Evolutionary conservation across 2,888 invertebrate species (phyloP), one percentile per base, ranked within the genome.

Genomic region (Caenorhabditis zanzibari): DNA sequence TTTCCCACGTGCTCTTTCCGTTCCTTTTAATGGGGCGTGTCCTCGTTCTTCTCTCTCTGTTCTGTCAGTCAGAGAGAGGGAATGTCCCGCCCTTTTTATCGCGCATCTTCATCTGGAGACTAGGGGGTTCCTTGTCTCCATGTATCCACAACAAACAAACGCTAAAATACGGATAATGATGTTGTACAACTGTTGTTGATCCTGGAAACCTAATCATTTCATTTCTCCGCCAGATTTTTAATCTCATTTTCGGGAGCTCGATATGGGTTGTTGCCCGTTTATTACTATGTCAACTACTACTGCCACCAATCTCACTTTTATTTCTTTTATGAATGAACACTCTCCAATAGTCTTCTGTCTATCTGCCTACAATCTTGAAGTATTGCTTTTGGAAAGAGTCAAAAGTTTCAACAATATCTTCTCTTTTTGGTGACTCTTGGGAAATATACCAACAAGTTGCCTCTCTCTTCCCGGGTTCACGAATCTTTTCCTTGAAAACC

Each of bases 1-100:
- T 12, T 49, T 49, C 19, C 49, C 47, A 69, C 19, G 59, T 56
- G 44, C 28, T 44, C 47, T 26, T 35, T 35, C 44, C 47, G n/a
- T 59, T 14, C 32, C 41, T 38, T n/a, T 44, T 16, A 26, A 24
- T 63, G 35, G 63, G 75, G 75, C 75, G 75, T 44, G 59, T 41
- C 44, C 66, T 66, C 54, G 16, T 32, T 52, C 64, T 44, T 24
- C 32, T 22, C 38, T 52, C 14, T 32, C 14, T 12, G 38, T 38
- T 38, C 38, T 38, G 38, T 2, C 69, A 12, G n/a, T n/a, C n/a
- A n/a, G n/a, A n/a, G n/a, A n/a, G n/a, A n/a, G 54, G 22, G 68
- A n/a, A 14, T 35, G 74, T 64, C 68, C 76, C 76, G 68, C 76
- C 76, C 76, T 76, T 68, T 76, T 76, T 75, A 76, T 76, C 76